Evolutionary conservation across 2,888 invertebrate genomes (phyloP), one percentile per base, ranked within the genome.

Genomic region (Drosophila sordidula): DNA sequence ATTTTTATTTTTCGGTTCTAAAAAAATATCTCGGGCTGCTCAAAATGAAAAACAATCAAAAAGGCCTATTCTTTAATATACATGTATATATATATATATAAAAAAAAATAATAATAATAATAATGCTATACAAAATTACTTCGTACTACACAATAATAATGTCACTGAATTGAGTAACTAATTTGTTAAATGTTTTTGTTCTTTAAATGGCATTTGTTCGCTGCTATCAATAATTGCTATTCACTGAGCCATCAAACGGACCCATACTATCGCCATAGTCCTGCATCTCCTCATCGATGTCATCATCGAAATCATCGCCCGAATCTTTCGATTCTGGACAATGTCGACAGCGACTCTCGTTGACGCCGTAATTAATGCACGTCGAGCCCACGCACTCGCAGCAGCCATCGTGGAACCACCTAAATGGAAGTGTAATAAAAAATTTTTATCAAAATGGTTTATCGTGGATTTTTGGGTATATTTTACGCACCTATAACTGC

Each of bases 371-470:
- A 90, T 97, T 97, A 74, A 97, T 94, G 90, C 98, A 98, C 47
- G 95, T 96, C 73, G 95, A 95, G 1, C 98, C 98, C 51, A 98
- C 95, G 90, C 98, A 98, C 92, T 98, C 97, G 91, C 98, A 98
- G 91, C 98, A 98, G 1, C 98, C 98, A 90, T 98, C 97, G 92
- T 98, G 97, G 93, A 98, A 98, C 98, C 98, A 98, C 86, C 91
- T 91, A 22, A 25, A 54, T 18, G 18, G 22, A 39, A 47, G 42
- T 26, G 36, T 9, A 49, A 41, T 0, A 14, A 5, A 14, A 38
- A 36, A 16, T 41, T 44, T 32, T 1, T 14, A n/a, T 52, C 36
- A 8, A 46, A 39, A 11, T 0, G 0, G 9, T 29, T 8, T 46
- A 25, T 18, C 50, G 25, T 41, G 6, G 6, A 26, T 1, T 18